Conservation (phyloP, 2,797 vertebrate species). For the Steatocranus sp. region DNA sequence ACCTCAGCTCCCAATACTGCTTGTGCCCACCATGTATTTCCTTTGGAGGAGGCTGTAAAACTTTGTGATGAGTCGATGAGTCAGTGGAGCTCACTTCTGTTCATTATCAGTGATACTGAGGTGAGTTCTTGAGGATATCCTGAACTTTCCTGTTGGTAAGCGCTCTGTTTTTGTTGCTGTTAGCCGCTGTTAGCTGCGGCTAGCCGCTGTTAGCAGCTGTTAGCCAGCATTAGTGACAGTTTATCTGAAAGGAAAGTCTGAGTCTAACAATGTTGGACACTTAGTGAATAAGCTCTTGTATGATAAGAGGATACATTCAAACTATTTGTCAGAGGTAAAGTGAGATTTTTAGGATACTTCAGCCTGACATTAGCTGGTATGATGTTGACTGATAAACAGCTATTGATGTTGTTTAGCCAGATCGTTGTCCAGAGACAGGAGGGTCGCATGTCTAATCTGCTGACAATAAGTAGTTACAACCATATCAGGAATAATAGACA, state of each 20-base stretch:
- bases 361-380: background rate
- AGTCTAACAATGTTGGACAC: background rate
- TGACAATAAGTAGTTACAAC: background rate
- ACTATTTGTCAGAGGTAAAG: background rate
- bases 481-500: background rate
- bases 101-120: background rate
- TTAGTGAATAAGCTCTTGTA: background rate
- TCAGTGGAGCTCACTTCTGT: background rate
- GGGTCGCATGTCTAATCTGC: background rate
- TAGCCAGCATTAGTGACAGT: background rate
- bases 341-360: background rate
- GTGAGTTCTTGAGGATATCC: background rate
- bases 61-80: background rate
- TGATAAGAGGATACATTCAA: background rate
- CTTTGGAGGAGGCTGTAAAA: background rate
- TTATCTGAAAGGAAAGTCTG: background rate
- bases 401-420: background rate
- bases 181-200: accelerated
- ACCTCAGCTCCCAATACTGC: background rate
- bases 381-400: background rate
- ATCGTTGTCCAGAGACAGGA: background rate
- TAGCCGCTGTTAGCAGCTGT: accelerated
- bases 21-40: background rate
- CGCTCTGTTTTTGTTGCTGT: background rate
- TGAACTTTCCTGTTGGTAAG: background rate